phyloP scores from a whole-genome alignment of 1,140 invertebrate genomes.

The Rhopalosiphum padi region DNA sequence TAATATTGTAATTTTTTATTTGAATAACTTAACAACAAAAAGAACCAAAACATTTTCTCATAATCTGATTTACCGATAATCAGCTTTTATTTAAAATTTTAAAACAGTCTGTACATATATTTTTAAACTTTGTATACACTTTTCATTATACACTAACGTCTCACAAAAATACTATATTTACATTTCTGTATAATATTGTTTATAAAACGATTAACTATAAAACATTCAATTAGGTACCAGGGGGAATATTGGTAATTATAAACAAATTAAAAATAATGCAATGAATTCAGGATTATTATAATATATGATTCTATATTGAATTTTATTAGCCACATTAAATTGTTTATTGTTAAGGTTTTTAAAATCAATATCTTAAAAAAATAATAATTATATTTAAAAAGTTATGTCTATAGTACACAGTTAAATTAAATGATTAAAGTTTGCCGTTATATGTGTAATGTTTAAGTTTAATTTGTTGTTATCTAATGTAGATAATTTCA shows the following conservation, averaged over 20 bases:
- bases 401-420: no score
- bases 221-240: not conserved
- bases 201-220: not conserved
- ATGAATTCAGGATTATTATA: no score
- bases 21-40: conserved; percentile 10
- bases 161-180: not conserved
- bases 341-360: no score
- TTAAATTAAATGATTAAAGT: no score
- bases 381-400: no score
- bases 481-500: no score
- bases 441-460: no score
- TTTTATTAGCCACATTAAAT: no score
- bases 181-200: not conserved
- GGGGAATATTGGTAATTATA: not conserved
- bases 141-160: not conserved
- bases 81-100: not conserved
- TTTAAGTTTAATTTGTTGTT: no score
- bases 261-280: no score
- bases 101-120: not conserved
- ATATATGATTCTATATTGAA: no score
- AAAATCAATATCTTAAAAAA: no score
- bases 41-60: not conserved
- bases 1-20: conserved; percentile 25
- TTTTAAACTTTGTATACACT: not conserved
- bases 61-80: not conserved